phyloP scores from a whole-genome alignment of 2,113 vertebrate species.

The Pimephales promelas region DNA sequence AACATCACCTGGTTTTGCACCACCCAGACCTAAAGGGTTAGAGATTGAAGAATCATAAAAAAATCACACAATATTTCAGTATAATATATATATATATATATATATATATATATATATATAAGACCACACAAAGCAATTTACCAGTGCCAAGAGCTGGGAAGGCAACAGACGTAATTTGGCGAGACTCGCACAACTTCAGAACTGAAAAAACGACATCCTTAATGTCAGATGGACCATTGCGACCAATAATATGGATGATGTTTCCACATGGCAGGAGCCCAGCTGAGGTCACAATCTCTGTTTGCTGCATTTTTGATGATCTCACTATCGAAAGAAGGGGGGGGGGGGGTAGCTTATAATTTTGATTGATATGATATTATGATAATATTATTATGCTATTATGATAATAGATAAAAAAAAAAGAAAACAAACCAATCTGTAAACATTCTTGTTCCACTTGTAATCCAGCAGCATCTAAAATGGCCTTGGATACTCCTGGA shows the following conservation, averaged over 20 bases:
- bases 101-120: background rate
- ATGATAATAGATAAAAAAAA: background rate
- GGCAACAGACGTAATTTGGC: conserved; percentile 73
- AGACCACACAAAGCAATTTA: conserved; percentile 51
- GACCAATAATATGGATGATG: conserved; percentile 81
- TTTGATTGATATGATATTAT: too few relatives aligned
- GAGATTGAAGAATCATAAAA: background rate
- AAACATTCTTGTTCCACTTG: conserved; percentile 74
- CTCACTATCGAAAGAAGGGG: conserved; percentile 49
- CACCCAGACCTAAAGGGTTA: conserved; percentile 76
- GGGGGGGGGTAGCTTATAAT: too few relatives aligned
- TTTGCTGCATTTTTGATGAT: conserved; percentile 56
- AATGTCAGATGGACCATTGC: conserved; percentile 44
- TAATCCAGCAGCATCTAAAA: conserved; percentile 82
- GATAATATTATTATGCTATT: too few relatives aligned
- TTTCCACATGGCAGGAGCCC: conserved; percentile 76
- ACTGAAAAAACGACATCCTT: conserved; percentile 64
- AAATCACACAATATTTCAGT: background rate
- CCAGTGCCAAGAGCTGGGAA: conserved; percentile 93
- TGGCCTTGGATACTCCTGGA: conserved; percentile 87
- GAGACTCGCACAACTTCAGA: conserved; percentile 77
- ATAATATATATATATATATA: background rate
- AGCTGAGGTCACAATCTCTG: conserved; percentile 75
- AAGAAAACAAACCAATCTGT: conserved; percentile 71
- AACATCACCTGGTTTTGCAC: conserved; percentile 69